phyloP scores from a whole-genome alignment of 2,888 invertebrate species.

The Drosophila kanekoi region DNA sequence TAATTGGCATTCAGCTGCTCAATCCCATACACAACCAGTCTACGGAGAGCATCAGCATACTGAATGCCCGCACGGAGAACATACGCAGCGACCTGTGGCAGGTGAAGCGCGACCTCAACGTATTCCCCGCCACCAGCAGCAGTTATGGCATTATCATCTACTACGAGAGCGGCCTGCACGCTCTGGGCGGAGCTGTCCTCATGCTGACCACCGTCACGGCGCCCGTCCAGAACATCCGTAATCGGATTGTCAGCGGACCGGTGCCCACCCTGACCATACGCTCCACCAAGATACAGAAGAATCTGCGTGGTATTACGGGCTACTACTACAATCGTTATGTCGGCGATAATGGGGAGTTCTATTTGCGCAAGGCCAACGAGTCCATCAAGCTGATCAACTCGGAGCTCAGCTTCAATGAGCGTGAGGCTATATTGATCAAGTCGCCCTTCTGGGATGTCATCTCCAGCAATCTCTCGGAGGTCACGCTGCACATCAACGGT shows the following conservation, averaged over 20 bases:
- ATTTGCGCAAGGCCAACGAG: conserved; percentile 94
- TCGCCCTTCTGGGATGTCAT: conserved; percentile 95
- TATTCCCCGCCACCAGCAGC: conserved; percentile 95
- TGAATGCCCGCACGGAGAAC: conserved; percentile 90
- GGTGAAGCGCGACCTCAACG: conserved; percentile 92
- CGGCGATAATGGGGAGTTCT: conserved; percentile 94
- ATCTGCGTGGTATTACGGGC: conserved; percentile 92
- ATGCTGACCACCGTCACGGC: conserved; percentile 91
- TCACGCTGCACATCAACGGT: conserved; percentile 94
- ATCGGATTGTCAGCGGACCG: conserved; percentile 91
- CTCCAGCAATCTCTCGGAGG: conserved; percentile 94
- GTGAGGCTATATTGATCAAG: conserved; percentile 92
- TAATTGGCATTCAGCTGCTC: conserved; percentile 94
- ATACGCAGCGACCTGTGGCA: conserved; percentile 90
- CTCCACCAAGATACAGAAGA: conserved; percentile 91
- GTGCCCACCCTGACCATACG: conserved; percentile 91
- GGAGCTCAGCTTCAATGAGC: conserved; percentile 91
- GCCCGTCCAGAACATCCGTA: conserved; percentile 90
- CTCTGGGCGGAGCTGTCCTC: conserved; percentile 93
- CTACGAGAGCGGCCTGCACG: conserved; percentile 91
- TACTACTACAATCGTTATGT: conserved; percentile 95
- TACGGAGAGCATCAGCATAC: conserved; percentile 92
- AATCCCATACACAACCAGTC: conserved; percentile 96
- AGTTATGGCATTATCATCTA: conserved; percentile 92
- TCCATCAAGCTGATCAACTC: conserved; percentile 92